Base-by-base conservation (phyloP, 2,113 vertebrate species). In the Dasypus novemcinctus region DNA sequence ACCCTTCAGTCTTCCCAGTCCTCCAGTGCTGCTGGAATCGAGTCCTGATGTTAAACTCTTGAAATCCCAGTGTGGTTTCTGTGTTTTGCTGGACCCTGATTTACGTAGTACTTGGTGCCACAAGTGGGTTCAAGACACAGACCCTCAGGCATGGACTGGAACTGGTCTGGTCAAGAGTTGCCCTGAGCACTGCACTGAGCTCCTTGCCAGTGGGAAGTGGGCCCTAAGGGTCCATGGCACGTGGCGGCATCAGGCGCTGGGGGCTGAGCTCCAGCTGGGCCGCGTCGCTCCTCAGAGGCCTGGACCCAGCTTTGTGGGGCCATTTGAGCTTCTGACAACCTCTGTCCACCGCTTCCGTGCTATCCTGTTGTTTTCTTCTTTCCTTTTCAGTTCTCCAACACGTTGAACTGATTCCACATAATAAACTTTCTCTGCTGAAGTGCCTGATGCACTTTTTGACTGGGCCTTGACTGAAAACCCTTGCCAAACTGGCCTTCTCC, bases 51-150 rank as follows among this genome's bases (percentile, higher is more conserved):
- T 2, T 21, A 36, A 46, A 61, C 66, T 90, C 11, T 5, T 1
- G 2, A n/a, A 4, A 1, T 5, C 9, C 43, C 14, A 21, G 10
- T 0, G 1, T 0, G 17, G 38, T 6, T 27, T 31, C 85, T 41
- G 52, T 5, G 8, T 57, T 38, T 36, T 4, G 38, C 71, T 36
- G 66, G 61, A 87, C 52, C 64, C 66, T 21, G 46, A 33, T 49
- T 11, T 13, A 2, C 0, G 13, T 0, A 68, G 49, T 52, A 13
- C 36, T 14, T 0, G 27, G 69, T 68, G 6, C 31, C 17, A 46
- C 43, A 31, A 4, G 33, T 41, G 64, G 17, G n/a, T 75, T 87
- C 25, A 25, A 66, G 81, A 57, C 10, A 75, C 12, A 46, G 80
- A 11, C 7, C 74, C 68, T 23, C 11, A 1, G 2, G 29, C 43